Conservation (phyloP, 2,113 vertebrate species). For the Tetrax tetrax region DNA sequence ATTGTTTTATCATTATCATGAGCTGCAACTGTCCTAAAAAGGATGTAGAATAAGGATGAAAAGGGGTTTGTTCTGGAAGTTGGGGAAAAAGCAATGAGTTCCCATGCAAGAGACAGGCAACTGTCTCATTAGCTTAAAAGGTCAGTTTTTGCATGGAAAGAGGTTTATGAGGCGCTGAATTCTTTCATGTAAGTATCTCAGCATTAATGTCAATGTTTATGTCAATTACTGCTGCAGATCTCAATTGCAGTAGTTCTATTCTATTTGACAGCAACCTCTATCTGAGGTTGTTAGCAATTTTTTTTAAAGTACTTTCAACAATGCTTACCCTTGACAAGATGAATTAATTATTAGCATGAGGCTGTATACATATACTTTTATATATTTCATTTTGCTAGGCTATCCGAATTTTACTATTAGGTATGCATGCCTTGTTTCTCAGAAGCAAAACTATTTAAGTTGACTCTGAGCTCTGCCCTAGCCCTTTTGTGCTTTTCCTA, state of each 20-base stretch:
- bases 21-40: neutral
- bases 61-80: neutral
- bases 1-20: neutral
- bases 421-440: slow-evolving; percentile 10
- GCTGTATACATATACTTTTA: neutral
- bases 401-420: neutral
- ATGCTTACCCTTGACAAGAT: slow-evolving; percentile 45
- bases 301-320: slow-evolving; percentile 33
- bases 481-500: neutral
- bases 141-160: slow-evolving; percentile 55
- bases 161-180: slow-evolving; percentile 49
- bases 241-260: slow-evolving; percentile 13
- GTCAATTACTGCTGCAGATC: slow-evolving; percentile 31
- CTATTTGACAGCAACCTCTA: slow-evolving; percentile 35
- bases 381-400: neutral
- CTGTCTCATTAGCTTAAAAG: slow-evolving; percentile 30
- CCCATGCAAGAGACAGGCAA: neutral
- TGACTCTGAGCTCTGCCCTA: neutral
- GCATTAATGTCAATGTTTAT: slow-evolving; percentile 55
- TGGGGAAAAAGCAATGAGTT: neutral
- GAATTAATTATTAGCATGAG: slow-evolving; percentile 8
- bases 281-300: slow-evolving; percentile 9
- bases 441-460: neutral
- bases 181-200: slow-evolving; percentile 20
- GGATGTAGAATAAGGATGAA: neutral